Evolutionary conservation across 2,888 invertebrate species (phyloP).

Genomic region (Smittia aterrima): DNA sequence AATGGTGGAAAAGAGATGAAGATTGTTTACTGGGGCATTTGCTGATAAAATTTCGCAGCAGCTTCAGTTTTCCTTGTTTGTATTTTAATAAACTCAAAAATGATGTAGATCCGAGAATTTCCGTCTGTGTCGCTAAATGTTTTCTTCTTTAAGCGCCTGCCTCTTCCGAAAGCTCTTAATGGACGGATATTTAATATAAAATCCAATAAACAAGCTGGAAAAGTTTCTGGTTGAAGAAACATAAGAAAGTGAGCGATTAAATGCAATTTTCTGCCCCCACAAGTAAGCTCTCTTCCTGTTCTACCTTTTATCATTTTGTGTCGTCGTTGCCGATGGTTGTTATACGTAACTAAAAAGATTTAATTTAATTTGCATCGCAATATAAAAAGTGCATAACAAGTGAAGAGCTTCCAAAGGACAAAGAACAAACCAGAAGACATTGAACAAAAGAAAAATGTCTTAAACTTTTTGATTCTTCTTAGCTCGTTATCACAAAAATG

Average conservation of each 20-base stretch:
- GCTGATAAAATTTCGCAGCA: background rate
- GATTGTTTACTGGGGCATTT: background rate
- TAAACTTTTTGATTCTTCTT: background rate
- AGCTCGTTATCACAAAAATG: slow-evolving; percentile 29
- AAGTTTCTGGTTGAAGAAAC: background rate
- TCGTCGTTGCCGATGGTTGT: background rate
- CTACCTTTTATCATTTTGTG: background rate
- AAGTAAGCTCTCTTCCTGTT: background rate
- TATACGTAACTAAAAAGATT: background rate
- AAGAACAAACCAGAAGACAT: background rate
- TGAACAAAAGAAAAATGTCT: background rate
- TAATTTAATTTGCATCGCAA: background rate
- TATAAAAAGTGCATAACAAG: background rate
- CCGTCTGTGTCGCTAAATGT: slow-evolving; percentile 6
- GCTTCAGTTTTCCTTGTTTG: background rate
- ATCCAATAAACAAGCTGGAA: background rate
- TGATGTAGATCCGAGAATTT: slow-evolving; percentile 7
- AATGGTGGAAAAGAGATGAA: background rate
- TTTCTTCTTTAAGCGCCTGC: background rate
- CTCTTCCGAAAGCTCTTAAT: background rate
- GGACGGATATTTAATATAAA: slow-evolving; percentile 5
- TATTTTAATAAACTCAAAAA: slow-evolving; percentile 6
- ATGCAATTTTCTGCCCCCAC: slow-evolving; percentile 9
- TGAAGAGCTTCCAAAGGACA: background rate
- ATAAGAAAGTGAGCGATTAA: background rate